Evolutionary conservation across 2,113 vertebrate species (phyloP).

Genomic region (Rhinolophus ferrumequinum): DNA sequence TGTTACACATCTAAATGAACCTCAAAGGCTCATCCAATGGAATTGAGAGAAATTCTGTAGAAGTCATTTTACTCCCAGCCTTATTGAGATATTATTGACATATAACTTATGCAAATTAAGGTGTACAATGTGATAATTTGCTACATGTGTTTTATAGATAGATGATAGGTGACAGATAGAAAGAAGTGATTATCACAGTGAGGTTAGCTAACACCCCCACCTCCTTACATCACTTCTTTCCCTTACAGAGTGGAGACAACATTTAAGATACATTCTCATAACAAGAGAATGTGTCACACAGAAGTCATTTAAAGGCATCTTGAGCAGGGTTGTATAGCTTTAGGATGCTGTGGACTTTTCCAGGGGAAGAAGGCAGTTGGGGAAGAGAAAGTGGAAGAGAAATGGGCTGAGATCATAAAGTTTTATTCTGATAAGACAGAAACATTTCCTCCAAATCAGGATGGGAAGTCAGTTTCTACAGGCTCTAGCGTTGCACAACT

Average conservation of each 20-base stretch:
- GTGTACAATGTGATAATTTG: neutral
- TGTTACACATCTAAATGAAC: neutral
- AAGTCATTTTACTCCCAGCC: neutral
- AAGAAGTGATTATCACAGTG: neutral
- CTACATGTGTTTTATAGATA: neutral
- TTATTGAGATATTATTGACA: neutral
- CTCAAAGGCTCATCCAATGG: neutral
- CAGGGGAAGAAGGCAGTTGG: neutral
- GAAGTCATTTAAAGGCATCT: neutral
- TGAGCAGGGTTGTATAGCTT: neutral
- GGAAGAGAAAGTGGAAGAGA: slow-evolving; percentile 34
- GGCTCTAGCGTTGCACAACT: slow-evolving; percentile 38
- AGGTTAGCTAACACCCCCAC: neutral
- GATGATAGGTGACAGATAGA: too few species aligned
- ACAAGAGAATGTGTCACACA: neutral
- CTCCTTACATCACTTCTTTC: neutral
- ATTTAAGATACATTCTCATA: neutral
- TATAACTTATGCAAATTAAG: neutral
- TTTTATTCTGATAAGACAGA: slow-evolving; percentile 34
- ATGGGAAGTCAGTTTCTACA: slow-evolving; percentile 28
- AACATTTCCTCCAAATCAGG: slow-evolving; percentile 69
- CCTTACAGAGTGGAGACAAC: neutral
- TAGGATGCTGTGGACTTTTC: neutral
- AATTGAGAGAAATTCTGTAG: neutral
- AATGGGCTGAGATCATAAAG: neutral